These are phyloP conservation scores for Drosophila pachea DNA, from an alignment of 1,140 invertebrate species.

Conservation along the genomic window DNA sequence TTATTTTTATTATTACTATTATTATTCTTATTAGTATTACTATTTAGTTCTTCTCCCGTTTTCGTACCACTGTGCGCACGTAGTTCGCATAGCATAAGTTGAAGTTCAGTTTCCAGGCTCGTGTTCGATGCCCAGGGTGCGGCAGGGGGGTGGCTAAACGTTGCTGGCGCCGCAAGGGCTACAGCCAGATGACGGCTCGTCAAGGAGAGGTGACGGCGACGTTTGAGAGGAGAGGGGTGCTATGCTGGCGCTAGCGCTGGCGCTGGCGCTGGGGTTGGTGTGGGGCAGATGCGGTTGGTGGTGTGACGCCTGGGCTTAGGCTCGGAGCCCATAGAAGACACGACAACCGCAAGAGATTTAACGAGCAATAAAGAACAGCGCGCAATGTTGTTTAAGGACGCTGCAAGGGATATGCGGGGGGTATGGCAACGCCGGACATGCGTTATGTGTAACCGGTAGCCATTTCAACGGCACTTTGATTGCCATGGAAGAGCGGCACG, in stretches of 20 bases:
- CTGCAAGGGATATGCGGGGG: constrained; percentile 62
- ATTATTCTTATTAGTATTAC: too few species aligned
- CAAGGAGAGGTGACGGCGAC: too few species aligned
- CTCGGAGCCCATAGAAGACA: constrained; percentile 46
- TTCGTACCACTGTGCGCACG: constrained; percentile 15
- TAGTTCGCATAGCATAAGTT: constrained; percentile 27
- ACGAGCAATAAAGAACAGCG: constrained; percentile 76
- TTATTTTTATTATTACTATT: too few species aligned
- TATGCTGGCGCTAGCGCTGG: neutral
- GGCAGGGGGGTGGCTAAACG: constrained; percentile 12
- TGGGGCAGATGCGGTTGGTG: neutral
- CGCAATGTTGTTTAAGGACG: constrained; percentile 75
- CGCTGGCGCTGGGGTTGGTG: neutral
- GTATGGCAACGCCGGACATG: constrained; percentile 42
- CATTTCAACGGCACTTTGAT: constrained; percentile 71
- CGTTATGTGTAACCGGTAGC: constrained; percentile 76
- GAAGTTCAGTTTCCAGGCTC: constrained; percentile 28
- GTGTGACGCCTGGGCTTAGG: constrained; percentile 7
- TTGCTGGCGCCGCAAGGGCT: constrained; percentile 10
- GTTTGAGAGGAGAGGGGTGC: too few species aligned
- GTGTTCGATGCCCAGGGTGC: constrained; percentile 21
- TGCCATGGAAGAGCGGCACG: constrained; percentile 17
- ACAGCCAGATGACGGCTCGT: neutral
- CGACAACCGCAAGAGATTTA: constrained; percentile 77
- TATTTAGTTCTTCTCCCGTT: too few species aligned